phyloP scores from a whole-genome alignment of 1,140 invertebrate species.

The Drosophila willistoni region DNA sequence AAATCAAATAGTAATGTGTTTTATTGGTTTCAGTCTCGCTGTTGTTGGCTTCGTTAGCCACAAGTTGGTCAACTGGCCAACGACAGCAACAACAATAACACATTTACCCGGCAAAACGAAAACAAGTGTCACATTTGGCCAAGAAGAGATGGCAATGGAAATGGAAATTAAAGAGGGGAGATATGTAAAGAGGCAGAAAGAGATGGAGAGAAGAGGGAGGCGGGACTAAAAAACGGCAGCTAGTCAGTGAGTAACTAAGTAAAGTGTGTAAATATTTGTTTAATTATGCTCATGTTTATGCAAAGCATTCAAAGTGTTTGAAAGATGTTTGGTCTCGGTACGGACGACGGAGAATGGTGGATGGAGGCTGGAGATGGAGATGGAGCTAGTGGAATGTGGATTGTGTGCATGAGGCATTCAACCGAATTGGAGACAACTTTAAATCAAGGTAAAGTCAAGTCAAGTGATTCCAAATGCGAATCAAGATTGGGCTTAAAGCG shows the following conservation, averaged over 20 bases:
- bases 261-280: constrained; percentile 78
- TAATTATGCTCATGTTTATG: constrained; percentile 79
- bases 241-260: constrained; percentile 58
- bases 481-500: background rate
- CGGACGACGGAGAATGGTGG: background rate
- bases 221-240: constrained; percentile 22
- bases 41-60: constrained; percentile 44
- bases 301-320: constrained; percentile 54
- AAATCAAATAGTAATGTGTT: constrained; percentile 4
- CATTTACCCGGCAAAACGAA: constrained; percentile 50
- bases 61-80: constrained; percentile 58
- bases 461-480: constrained; percentile 1
- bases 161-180: background rate
- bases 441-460: constrained; percentile 16
- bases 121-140: constrained; percentile 55
- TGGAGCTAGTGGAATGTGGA: constrained; percentile 54
- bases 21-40: constrained; percentile 9
- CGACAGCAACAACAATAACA: constrained; percentile 26
- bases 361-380: background rate
- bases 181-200: background rate
- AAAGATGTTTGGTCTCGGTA: constrained; percentile 23
- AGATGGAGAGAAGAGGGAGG: constrained; percentile 1
- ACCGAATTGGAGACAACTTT: constrained; percentile 52
- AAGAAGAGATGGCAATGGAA: background rate
- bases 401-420: constrained; percentile 44